Evolutionary conservation across 2,797 vertebrate genomes (phyloP), one percentile per base, ranked within the genome.

Genomic region (Clamator glandarius): DNA sequence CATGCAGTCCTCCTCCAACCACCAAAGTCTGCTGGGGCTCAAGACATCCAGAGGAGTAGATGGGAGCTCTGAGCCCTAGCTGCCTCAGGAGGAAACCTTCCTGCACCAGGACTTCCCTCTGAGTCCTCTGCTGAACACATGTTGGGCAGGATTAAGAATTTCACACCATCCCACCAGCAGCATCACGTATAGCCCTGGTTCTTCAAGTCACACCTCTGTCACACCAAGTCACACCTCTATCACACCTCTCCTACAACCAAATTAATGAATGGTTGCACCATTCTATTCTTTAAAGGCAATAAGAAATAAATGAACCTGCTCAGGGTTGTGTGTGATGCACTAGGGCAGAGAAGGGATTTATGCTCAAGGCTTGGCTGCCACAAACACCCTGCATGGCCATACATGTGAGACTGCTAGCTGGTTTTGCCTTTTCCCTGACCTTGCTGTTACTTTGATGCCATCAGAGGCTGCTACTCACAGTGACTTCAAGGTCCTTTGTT

Each of bases 401-500:
- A 2, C 8, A 1, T 4, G 35, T 68, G 70, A 55, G 63, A 15
- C 23, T 58, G 59, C 44, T 58, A n/a, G 64, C 13, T 28, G 15
- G 28, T 44, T 84, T 88, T 95, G 91, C 36, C 66, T 95, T 91
- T 87, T 50, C 74, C 48, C 16, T 91, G 91, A 94, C 95, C 95
- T 97, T 96, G 89, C 61, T 91, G 86, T 39, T 80, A 54, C 48
- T 79, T 64, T 25, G 68, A 83, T 79, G 79, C 46, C 68, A 74
- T 52, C 76, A 74, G 73, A 61, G 55, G 57, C 90, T 91, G 64
- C 66, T 76, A 48, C 82, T 91, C 58, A 51, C 51, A 28, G 90
- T 14, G 46, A n/a, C 61, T 94, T 92, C 93, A 85, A 82, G 72
- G 92, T 85, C 68, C 70, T 96, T 95, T 93, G 68, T 91, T 93